These are phyloP conservation scores for Mesaphorura yosii DNA, from an alignment of 1,140 invertebrate genomes.

Conservation along the genomic window DNA sequence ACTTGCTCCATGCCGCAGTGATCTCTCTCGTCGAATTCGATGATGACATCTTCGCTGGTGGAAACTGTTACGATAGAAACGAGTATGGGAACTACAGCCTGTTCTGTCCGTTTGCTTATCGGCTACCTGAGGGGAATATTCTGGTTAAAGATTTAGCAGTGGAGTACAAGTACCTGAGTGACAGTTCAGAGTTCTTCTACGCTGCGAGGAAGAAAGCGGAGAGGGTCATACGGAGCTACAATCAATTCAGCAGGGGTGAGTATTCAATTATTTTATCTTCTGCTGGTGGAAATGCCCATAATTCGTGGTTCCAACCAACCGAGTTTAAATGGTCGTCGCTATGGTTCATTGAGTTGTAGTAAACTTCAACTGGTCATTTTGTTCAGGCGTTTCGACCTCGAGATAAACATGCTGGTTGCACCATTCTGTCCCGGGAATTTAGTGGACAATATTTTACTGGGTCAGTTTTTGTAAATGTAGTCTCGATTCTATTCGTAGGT, in stretches of 20 bases:
- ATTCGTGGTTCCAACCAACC: no score
- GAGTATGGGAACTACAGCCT: constrained; percentile 71
- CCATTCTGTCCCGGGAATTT: no score
- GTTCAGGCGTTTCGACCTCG: no score
- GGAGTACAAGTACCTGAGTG: constrained; percentile 82
- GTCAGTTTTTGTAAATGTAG: no score
- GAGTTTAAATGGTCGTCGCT: no score
- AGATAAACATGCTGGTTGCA: no score
- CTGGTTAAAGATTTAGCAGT: constrained; percentile 81
- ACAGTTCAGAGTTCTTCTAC: constrained; percentile 88
- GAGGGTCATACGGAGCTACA: constrained; percentile 66
- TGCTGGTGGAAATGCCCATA: no score
- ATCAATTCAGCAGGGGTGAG: constrained; percentile 71
- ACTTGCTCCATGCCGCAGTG: constrained; percentile 75
- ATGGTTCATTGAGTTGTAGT: no score
- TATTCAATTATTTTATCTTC: no score
- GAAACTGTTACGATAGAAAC: constrained; percentile 75
- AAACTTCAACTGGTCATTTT: no score
- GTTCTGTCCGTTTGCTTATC: constrained; percentile 85
- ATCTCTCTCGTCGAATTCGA: constrained; percentile 88
- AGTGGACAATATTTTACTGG: no score
- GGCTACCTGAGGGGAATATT: constrained; percentile 72
- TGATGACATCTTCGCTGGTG: constrained; percentile 84
- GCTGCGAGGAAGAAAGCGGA: constrained; percentile 81
- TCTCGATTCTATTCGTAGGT: no score